Percentiles rank a stretch among this genome's conserved stretches.
phyloP scores from a whole-genome alignment of 2,888 invertebrate species.

The Drosophila niveifrons region DNA sequence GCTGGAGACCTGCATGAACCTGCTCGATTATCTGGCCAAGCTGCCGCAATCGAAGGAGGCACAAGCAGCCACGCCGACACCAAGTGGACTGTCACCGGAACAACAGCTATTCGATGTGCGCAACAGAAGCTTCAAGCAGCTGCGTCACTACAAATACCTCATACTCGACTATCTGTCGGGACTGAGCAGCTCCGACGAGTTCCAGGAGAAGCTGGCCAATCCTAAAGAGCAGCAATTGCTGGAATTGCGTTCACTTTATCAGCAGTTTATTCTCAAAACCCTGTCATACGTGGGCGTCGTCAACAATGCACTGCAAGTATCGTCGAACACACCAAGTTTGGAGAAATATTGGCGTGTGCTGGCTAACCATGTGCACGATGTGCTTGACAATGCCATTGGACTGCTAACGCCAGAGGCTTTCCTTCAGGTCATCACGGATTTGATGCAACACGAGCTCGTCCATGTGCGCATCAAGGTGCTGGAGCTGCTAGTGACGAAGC shows the following conservation, averaged over 20 bases:
- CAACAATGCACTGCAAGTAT: slow-evolving; percentile 87
- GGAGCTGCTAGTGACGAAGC: slow-evolving; percentile 93
- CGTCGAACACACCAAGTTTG: slow-evolving; percentile 84
- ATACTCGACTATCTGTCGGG: slow-evolving; percentile 90
- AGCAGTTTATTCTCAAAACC: slow-evolving; percentile 89
- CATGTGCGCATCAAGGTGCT: slow-evolving; percentile 92
- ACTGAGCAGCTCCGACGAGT: slow-evolving; percentile 89
- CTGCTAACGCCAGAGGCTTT: slow-evolving; percentile 93
- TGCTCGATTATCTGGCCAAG: slow-evolving; percentile 88
- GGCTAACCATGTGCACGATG: slow-evolving; percentile 91
- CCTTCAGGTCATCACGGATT: slow-evolving; percentile 90
- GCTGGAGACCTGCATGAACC: slow-evolving; percentile 88
- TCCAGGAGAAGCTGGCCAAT: slow-evolving; percentile 89
- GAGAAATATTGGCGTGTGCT: slow-evolving; percentile 94
- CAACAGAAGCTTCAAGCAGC: slow-evolving; percentile 90
- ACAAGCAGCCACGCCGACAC: slow-evolving; percentile 56
- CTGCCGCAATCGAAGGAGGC: slow-evolving; percentile 88
- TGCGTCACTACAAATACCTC: slow-evolving; percentile 92
- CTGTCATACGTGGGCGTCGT: slow-evolving; percentile 89
- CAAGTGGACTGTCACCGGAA: slow-evolving; percentile 42
- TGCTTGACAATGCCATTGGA: slow-evolving; percentile 92
- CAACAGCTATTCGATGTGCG: slow-evolving; percentile 88
- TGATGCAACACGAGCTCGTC: slow-evolving; percentile 90
- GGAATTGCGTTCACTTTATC: slow-evolving; percentile 88
- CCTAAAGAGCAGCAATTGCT: slow-evolving; percentile 86